These are phyloP conservation scores for Peucedramus taeniatus DNA, from an alignment of 2,113 vertebrate genomes.

Conservation along the genomic window DNA sequence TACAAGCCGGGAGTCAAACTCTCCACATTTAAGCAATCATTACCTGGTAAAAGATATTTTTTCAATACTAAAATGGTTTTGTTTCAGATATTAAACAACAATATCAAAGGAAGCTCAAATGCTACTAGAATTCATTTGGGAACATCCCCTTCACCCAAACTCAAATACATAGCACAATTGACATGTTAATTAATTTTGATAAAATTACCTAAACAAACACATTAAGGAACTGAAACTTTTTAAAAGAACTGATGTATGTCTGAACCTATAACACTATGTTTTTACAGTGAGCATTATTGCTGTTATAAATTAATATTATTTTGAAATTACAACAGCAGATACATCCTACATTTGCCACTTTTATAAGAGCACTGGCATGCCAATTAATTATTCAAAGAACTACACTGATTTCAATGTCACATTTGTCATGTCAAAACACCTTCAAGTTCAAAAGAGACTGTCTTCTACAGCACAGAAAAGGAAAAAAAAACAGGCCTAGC, in stretches of 20 bases:
- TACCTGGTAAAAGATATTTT: neutral
- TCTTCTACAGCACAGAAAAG: neutral
- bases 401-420: neutral
- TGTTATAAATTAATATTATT: neutral
- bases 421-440: neutral
- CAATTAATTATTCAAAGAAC: neutral
- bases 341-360: neutral
- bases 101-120: neutral
- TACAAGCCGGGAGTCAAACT: neutral
- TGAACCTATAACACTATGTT: neutral
- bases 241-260: neutral
- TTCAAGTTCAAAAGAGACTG: neutral
- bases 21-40: neutral
- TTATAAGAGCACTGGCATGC: neutral
- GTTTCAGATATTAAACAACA: neutral
- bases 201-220: neutral
- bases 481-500: neutral
- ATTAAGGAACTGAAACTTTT: neutral
- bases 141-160: neutral
- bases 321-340: neutral
- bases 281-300: neutral
- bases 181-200: neutral
- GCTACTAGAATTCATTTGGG: neutral
- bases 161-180: neutral
- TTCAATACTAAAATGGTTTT: neutral